phyloP scores from a whole-genome alignment of 2,113 vertebrate species.

The Catagonus wagneri region DNA sequence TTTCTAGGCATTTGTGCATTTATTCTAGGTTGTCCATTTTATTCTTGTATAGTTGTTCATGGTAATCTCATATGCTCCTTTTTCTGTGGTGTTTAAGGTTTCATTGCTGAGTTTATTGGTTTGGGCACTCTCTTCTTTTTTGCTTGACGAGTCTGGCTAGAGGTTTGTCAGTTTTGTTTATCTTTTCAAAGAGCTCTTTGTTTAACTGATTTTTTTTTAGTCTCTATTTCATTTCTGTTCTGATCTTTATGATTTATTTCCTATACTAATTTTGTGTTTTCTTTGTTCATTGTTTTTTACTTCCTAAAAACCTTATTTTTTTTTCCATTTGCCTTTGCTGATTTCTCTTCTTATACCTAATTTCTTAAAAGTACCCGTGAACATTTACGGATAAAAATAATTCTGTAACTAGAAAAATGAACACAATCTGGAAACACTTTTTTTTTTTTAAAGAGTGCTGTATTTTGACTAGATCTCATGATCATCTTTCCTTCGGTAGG shows the following conservation, averaged over 20 bases:
- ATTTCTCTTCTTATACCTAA: not conserved
- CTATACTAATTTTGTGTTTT: not conserved
- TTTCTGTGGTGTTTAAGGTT: not conserved
- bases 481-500: not conserved
- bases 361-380: constrained; percentile 17
- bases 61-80: not conserved
- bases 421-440: not conserved
- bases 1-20: not conserved
- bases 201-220: not conserved
- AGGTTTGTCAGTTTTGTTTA: not conserved
- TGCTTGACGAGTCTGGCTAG: not conserved
- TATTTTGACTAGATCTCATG: not conserved
- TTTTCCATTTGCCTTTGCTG: not conserved
- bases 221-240: not conserved
- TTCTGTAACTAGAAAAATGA: constrained; percentile 41
- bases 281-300: not conserved
- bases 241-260: not conserved
- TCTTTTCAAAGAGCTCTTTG: not conserved
- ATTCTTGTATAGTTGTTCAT: not conserved
- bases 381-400: constrained; percentile 2
- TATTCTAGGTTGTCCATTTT: not conserved
- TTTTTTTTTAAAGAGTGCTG: not conserved
- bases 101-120: not conserved
- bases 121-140: not conserved
- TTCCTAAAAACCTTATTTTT: not conserved